These are phyloP conservation scores for Prunella strophiata DNA, from an alignment of 2,797 vertebrate species.

Conservation along the genomic window DNA sequence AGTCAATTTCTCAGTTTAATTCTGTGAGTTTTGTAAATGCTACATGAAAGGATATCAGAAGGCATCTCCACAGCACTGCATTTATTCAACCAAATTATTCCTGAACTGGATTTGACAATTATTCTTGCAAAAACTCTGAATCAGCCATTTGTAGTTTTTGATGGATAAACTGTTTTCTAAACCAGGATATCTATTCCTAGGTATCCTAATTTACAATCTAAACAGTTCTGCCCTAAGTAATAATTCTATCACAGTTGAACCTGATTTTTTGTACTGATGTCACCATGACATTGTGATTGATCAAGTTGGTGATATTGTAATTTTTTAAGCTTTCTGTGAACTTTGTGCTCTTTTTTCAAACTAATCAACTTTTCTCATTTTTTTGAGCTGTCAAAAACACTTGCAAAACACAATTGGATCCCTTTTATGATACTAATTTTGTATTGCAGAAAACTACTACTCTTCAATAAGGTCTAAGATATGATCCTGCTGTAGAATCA, in stretches of 20 bases:
- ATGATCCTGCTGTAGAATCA: background rate
- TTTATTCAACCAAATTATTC: background rate
- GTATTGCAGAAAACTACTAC: background rate
- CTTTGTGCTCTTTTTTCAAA: background rate
- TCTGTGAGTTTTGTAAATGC: background rate
- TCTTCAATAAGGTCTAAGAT: background rate
- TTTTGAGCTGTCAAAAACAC: background rate
- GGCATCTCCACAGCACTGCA: background rate
- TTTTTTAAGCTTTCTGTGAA: background rate
- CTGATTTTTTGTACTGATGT: background rate
- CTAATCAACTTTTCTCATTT: background rate
- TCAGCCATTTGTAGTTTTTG: background rate
- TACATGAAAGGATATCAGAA: background rate
- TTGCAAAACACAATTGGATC: background rate
- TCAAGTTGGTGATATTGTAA: background rate
- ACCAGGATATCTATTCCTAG: background rate
- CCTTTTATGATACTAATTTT: background rate
- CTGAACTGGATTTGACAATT: background rate
- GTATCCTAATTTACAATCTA: background rate
- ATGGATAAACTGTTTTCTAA: background rate
- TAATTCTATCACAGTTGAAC: background rate
- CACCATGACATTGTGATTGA: background rate
- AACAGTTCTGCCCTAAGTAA: background rate
- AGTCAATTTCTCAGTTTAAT: background rate
- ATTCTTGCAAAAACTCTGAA: background rate